phyloP scores from a whole-genome alignment of 2,113 vertebrate species.

The Peucedramus taeniatus region DNA sequence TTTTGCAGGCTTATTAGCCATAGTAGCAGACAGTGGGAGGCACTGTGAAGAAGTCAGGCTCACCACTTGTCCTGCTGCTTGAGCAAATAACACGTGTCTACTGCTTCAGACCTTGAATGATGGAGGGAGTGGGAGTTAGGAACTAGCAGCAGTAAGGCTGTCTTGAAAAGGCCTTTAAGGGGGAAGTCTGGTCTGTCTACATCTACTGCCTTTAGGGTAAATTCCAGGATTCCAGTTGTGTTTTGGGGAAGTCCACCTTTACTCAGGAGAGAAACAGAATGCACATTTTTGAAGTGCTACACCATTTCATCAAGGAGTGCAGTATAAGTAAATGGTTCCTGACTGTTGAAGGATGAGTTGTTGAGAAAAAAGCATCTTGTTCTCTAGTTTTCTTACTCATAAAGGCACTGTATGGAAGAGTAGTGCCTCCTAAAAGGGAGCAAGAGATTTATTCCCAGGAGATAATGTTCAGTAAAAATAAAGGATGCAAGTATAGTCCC shows the following conservation, averaged over 20 bases:
- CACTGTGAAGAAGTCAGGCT: neutral
- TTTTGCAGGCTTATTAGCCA: neutral
- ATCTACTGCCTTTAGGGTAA: neutral
- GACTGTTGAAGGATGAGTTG: neutral
- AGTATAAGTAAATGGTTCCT: neutral
- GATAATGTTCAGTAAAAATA: neutral
- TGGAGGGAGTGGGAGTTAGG: neutral
- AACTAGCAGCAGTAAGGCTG: neutral
- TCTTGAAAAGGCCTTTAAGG: neutral
- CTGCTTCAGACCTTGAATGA: neutral
- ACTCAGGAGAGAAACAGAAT: neutral
- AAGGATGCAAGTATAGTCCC: neutral
- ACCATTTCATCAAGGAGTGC: neutral
- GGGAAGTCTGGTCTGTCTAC: neutral
- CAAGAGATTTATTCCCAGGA: neutral
- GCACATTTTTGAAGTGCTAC: neutral
- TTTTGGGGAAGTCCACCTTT: neutral
- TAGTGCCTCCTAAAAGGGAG: neutral
- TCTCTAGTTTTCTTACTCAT: neutral
- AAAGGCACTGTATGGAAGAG: neutral
- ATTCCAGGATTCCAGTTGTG: neutral
- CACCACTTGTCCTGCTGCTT: neutral
- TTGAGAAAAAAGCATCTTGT: neutral
- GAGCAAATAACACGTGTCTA: neutral
- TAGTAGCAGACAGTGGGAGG: neutral